Evolutionary conservation across 2,113 vertebrate species (phyloP).

Genomic region (Pogona vitticeps): DNA sequence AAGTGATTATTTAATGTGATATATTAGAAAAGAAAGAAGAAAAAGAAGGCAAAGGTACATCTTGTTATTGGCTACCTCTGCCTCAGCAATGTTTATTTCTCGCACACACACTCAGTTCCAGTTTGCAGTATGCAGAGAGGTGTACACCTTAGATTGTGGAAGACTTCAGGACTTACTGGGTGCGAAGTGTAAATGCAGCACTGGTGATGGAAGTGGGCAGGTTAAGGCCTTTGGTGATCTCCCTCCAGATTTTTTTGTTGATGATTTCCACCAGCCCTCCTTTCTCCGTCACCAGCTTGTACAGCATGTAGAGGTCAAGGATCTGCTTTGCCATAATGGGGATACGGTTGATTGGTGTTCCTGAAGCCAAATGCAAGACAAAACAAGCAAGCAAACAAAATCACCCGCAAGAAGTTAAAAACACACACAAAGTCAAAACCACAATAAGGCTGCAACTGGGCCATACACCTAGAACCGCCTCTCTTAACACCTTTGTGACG

Average conservation of each 20-base stretch:
- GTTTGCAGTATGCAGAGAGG: fast-evolving
- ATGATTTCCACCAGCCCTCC: slow-evolving; percentile 97
- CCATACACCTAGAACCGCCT: background rate
- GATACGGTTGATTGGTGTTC: slow-evolving; percentile 96
- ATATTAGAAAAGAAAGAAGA: background rate
- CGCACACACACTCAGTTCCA: background rate
- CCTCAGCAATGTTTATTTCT: background rate
- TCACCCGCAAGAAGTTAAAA: background rate
- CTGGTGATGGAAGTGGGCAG: slow-evolving; percentile 98
- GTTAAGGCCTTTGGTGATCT: slow-evolving; percentile 97
- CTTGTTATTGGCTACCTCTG: background rate
- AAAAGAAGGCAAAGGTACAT: background rate
- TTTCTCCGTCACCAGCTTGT: slow-evolving; percentile 96
- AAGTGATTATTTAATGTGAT: no score
- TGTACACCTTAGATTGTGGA: fast-evolving
- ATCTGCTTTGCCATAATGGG: slow-evolving; percentile 99
- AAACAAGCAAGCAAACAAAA: background rate
- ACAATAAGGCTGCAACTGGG: background rate
- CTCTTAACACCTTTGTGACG: no score
- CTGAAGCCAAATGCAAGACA: slow-evolving; percentile 66
- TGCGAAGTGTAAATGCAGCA: slow-evolving; percentile 95
- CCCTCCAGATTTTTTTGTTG: slow-evolving; percentile 98
- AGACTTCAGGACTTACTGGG: slow-evolving; percentile 81
- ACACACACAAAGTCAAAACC: background rate
- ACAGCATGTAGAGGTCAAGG: slow-evolving; percentile 94